A percentile compares a stretch with the other conserved stretches of the same genome.
Conservation (phyloP, 2,113 vertebrate genomes). For the Ophthalmolycus amberensis region DNA sequence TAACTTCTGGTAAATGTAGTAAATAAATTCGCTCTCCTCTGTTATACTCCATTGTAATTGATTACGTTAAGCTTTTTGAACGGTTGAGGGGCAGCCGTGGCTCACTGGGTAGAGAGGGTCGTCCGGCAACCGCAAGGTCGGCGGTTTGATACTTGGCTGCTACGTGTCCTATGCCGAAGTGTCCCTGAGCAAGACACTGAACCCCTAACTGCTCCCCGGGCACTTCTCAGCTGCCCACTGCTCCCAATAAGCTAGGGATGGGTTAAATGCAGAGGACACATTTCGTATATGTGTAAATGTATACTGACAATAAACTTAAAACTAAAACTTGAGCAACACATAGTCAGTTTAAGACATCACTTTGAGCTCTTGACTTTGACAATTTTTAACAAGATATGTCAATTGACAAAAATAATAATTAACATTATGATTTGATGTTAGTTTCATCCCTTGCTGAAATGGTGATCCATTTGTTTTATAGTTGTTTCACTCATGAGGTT, state of each 20-base stretch:
- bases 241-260: too few relatives aligned
- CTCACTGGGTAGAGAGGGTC: too few relatives aligned
- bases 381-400: background rate
- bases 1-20: background rate
- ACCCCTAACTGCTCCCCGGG: too few relatives aligned
- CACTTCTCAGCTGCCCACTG: too few relatives aligned
- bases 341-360: background rate
- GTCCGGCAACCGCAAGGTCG: too few relatives aligned
- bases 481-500: background rate
- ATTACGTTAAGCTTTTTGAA: background rate
- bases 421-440: background rate
- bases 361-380: background rate
- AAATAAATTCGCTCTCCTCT: background rate
- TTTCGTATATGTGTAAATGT: too few relatives aligned
- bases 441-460: background rate
- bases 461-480: background rate
- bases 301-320: too few relatives aligned
- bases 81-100: too few relatives aligned
- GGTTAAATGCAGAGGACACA: too few relatives aligned
- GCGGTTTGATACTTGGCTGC: too few relatives aligned
- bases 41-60: background rate
- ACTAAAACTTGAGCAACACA: background rate
- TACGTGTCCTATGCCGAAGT: too few relatives aligned
- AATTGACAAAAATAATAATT: background rate
- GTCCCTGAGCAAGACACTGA: too few relatives aligned